Evolutionary conservation across 2,113 vertebrate genomes (phyloP), one percentile per base, ranked within the genome.

Genomic region (Rhagologus leucostigma): DNA sequence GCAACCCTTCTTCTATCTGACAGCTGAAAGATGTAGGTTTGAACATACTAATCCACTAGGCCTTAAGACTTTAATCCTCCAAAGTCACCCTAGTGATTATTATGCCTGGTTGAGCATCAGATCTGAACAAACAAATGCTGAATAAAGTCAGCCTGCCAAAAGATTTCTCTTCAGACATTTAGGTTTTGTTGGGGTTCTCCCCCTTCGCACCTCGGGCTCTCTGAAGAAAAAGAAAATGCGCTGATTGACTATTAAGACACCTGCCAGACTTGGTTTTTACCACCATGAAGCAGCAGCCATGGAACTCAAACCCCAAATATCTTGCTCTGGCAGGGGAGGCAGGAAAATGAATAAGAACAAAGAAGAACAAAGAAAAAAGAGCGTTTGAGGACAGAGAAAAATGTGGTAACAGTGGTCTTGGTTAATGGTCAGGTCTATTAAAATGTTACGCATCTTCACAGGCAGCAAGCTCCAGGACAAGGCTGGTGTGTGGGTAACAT

Each of bases 11-110:
- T 82, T 91, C 80, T 86, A 14, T 94, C 87, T 94, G 97, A 96
- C 95, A 97, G 90, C 55, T 91, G 95, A 95, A 88, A 95, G 95
- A 97, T 97, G 94, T 26, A 90, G 83, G 50, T 87, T 95, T 96
- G 93, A 96, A 93, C 84, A 82, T 65, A 85, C 69, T 97, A 96
- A 96, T 97, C 95, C 95, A 90, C 84, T 46, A 49, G 82, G 44
- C 67, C 13, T 93, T 96, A 96, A 97, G 93, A 90, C 86, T 95
- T 97, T 97, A 97, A 97, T 96, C 96, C 84, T 93, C 94, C 84
- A 91, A 93, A 96, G 91, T 93, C 84, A 91, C 90, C 69, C 71
- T 69, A 84, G 73, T 91, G 88, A 93, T 95, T 95, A 85, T 93
- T 95, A 90, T 79, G 93, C 90, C 92, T 84, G 78, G 82, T 90